phyloP scores from a whole-genome alignment of 2,888 invertebrate species.

The Neoscelio sp. region DNA sequence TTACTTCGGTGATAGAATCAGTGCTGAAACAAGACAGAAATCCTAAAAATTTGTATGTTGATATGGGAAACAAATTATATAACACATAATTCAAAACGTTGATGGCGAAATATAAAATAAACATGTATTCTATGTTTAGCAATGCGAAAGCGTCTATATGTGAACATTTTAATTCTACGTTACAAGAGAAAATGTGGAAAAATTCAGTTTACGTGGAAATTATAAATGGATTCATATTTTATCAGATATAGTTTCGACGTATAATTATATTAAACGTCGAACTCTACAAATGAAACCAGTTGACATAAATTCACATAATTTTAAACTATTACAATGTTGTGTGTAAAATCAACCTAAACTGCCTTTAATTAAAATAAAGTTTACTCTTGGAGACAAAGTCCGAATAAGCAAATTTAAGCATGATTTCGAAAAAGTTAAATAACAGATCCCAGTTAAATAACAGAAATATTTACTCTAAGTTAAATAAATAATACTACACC shows the following conservation, averaged over 20 bases:
- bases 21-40: slow-evolving; percentile 35
- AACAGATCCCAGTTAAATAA: too few species aligned
- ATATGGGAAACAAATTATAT: slow-evolving; percentile 41
- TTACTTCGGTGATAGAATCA: slow-evolving; percentile 70
- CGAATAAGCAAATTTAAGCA: too few species aligned
- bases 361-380: too few species aligned
- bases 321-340: neutral
- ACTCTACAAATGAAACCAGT: slow-evolving; percentile 22
- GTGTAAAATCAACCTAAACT: too few species aligned
- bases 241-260: slow-evolving; percentile 1
- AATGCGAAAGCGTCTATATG: slow-evolving; percentile 1
- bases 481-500: too few species aligned
- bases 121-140: slow-evolving; percentile 4
- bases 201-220: neutral
- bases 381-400: too few species aligned
- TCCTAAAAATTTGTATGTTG: slow-evolving; percentile 54
- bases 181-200: neutral
- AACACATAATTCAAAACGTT: neutral
- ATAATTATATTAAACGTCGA: slow-evolving; percentile 17
- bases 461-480: too few species aligned
- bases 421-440: too few species aligned
- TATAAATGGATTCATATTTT: too few species aligned
- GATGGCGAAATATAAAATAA: too few species aligned
- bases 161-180: neutral
- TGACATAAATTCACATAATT: slow-evolving; percentile 16